Conservation (phyloP, 2,113 vertebrate genomes). For the Lepisosteus oculatus region DNA sequence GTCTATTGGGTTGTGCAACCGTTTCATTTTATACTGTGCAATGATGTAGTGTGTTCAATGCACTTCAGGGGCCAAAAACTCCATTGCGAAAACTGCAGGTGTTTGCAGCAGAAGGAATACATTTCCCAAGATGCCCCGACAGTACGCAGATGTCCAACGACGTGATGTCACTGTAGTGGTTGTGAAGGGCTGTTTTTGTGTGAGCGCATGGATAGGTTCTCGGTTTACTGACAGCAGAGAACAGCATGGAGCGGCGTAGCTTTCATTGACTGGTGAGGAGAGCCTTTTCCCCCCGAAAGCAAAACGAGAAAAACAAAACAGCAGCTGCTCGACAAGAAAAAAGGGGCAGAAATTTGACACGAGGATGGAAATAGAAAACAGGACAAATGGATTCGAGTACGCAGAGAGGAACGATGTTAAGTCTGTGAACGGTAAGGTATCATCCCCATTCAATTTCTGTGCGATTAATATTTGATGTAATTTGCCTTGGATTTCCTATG, state of each 20-base stretch:
- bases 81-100: no score
- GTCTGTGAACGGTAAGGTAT: conserved; percentile 53
- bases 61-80: no score
- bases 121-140: conserved; percentile 40
- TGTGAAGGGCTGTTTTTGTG: conserved; percentile 24
- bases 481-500: conserved; percentile 9
- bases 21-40: no score
- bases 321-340: conserved; percentile 13
- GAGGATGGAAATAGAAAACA: conserved; percentile 71
- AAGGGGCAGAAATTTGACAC: conserved; percentile 29
- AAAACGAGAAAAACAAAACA: conserved; percentile 10
- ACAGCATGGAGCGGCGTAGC: conserved; percentile 44
- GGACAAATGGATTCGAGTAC: conserved; percentile 64
- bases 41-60: no score
- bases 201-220: conserved; percentile 43
- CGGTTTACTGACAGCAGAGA: conserved; percentile 31
- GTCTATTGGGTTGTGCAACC: no score
- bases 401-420: conserved; percentile 58
- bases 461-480: conserved; percentile 23
- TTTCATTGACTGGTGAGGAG: conserved; percentile 30
- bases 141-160: neutral
- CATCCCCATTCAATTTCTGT: conserved; percentile 15
- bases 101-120: conserved; percentile 18
- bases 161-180: conserved; percentile 28
- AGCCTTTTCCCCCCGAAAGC: neutral